Conservation (phyloP, 2,888 invertebrate species). For the Isoperla grammatica region DNA sequence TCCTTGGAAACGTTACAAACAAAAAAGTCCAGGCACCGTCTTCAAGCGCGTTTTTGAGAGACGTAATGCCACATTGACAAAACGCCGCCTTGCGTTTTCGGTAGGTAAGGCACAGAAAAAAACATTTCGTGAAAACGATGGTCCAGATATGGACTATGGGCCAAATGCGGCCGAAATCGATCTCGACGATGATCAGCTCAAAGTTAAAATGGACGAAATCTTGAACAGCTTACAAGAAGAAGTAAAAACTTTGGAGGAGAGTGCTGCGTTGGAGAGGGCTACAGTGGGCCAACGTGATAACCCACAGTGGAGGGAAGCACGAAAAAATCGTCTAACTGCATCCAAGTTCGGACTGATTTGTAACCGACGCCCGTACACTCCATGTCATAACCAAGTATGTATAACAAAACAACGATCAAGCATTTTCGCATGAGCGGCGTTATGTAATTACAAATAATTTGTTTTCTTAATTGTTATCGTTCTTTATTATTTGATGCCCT, state of each 20-base stretch:
- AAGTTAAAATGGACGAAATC: not conserved
- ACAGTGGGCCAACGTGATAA: constrained; percentile 7
- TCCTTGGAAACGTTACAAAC: not conserved
- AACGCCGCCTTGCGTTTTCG: no score
- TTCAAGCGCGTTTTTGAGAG: not conserved
- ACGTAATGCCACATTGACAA: no score
- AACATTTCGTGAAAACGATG: not conserved
- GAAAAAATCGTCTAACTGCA: constrained; percentile 17
- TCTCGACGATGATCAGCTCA: not conserved
- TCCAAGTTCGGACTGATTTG: constrained; percentile 16
- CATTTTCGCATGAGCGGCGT: no score
- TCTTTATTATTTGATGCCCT: not conserved
- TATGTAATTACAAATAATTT: no score
- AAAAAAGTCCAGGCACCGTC: constrained; percentile 13
- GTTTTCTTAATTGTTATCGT: not conserved
- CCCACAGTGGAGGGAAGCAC: constrained; percentile 16
- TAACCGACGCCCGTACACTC: not conserved
- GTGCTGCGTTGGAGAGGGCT: no score
- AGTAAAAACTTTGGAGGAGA: not conserved
- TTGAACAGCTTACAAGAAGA: constrained; percentile 2
- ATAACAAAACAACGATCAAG: no score
- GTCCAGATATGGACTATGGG: constrained; percentile 20
- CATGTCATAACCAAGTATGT: not conserved
- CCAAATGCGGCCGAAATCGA: constrained; percentile 17
- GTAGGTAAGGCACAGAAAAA: not conserved